Percentiles rank a stretch among this genome's conserved stretches.
phyloP scores from a whole-genome alignment of 2,888 invertebrate species.

The Actias luna region DNA sequence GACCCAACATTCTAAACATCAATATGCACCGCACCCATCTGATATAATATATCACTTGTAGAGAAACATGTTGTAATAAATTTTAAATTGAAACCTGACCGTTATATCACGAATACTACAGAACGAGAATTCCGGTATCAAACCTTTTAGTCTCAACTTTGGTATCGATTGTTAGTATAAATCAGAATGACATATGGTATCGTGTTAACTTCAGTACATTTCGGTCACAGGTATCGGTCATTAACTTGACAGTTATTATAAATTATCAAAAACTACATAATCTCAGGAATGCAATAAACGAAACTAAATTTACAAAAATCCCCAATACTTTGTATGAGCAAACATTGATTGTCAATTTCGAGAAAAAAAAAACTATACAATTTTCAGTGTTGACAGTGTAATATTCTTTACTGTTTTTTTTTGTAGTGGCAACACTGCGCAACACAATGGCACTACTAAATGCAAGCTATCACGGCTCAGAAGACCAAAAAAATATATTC shows the following conservation, averaged over 20 bases:
- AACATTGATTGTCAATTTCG: not conserved
- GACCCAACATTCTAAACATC: conserved; percentile 51
- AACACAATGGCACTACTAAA: conserved; percentile 72
- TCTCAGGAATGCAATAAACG: not conserved
- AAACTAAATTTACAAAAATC: not conserved
- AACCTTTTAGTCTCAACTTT: conserved; percentile 38
- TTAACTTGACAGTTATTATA: not conserved
- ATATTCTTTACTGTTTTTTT: conserved; percentile 28
- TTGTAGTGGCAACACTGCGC: conserved; percentile 50
- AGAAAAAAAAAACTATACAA: not conserved
- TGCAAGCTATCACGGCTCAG: conserved; percentile 71
- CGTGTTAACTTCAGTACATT: conserved; percentile 1
- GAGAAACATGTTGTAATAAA: not conserved
- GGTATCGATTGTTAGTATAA: conserved; percentile 32
- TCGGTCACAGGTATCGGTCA: not conserved
- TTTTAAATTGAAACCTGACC: not conserved
- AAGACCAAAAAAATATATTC: conserved; percentile 32
- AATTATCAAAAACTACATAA: not conserved
- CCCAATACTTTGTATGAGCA: not conserved
- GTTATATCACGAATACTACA: not conserved
- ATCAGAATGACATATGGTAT: conserved; percentile 14
- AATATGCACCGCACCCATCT: conserved; percentile 27
- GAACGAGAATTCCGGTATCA: not conserved
- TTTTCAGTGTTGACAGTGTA: conserved; percentile 30
- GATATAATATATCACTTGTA: conserved; percentile 9